Percentiles rank a stretch among this genome's conserved stretches.
phyloP scores from a whole-genome alignment of 1,140 invertebrate species.

The Octopus bimaculoides region DNA sequence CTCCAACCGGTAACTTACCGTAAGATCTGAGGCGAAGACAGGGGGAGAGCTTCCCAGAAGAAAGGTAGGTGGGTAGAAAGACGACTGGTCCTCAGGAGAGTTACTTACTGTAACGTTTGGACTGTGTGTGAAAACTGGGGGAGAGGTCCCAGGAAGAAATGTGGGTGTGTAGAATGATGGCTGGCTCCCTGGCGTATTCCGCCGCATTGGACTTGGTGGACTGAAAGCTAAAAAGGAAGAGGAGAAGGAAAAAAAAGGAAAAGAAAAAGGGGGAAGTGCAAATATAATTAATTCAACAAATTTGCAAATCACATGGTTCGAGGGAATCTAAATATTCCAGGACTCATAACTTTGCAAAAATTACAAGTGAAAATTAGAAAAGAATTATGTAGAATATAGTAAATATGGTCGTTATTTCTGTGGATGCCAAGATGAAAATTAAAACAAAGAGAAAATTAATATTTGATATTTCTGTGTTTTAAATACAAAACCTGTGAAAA shows the following conservation, averaged over 20 bases:
- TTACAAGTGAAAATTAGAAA: no score
- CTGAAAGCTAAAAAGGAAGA: slow-evolving; percentile 54
- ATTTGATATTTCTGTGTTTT: no score
- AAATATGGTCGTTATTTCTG: no score
- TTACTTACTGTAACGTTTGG: slow-evolving; percentile 57
- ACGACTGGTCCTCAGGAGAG: slow-evolving; percentile 70
- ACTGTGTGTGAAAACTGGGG: slow-evolving; percentile 34
- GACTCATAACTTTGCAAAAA: no score
- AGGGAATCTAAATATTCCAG: no score
- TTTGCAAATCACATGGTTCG: no score
- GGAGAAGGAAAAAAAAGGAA: slow-evolving; percentile 13
- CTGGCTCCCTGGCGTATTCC: slow-evolving; percentile 74
- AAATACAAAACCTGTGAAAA: no score
- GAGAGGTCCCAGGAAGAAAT: slow-evolving; percentile 42
- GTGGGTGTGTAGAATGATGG: slow-evolving; percentile 52
- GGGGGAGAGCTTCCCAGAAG: slow-evolving; percentile 44
- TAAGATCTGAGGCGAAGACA: slow-evolving; percentile 23
- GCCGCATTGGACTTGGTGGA: slow-evolving; percentile 67
- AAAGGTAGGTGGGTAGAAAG: slow-evolving; percentile 47
- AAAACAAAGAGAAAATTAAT: no score
- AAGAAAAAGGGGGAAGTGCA: not conserved
- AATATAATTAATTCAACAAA: no score
- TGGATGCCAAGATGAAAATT: no score
- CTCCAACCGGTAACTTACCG: slow-evolving; percentile 2
- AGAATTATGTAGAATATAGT: no score